Conservation (phyloP, 2,113 vertebrate genomes). For the Cyanistes caeruleus region DNA sequence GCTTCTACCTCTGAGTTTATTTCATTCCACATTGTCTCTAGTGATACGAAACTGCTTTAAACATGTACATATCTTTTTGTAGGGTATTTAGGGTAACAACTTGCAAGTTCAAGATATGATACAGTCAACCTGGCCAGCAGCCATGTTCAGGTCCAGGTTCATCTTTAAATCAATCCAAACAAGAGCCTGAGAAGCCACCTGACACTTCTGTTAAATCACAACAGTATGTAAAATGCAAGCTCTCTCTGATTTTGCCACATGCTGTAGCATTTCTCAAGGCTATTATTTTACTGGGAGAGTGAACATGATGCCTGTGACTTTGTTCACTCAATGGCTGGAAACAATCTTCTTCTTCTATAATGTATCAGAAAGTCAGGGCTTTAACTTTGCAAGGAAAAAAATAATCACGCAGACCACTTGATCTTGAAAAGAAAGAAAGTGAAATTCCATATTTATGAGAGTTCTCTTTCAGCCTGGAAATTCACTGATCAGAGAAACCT, state of each 20-base stretch:
- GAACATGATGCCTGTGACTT: background rate
- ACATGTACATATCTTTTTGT: background rate
- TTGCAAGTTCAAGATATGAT: background rate
- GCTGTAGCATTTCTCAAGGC: background rate
- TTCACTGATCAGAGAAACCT: constrained; percentile 41
- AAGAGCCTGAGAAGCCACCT: background rate
- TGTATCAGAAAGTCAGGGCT: background rate
- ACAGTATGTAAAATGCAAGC: background rate
- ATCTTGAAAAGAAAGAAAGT: constrained; percentile 33
- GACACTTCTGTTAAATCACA: background rate
- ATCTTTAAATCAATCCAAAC: background rate
- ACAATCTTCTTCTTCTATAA: background rate
- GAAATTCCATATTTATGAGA: constrained; percentile 49
- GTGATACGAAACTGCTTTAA: background rate
- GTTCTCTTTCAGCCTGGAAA: constrained; percentile 24
- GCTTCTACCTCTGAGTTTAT: background rate
- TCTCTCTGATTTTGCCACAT: background rate
- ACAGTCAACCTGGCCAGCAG: background rate
- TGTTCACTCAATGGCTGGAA: background rate
- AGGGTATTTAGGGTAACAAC: background rate
- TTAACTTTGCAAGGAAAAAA: constrained; percentile 2
- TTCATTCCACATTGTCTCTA: background rate
- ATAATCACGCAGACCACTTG: background rate
- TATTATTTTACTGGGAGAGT: constrained; percentile 27
- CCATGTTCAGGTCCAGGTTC: background rate